phyloP scores from a whole-genome alignment of 2,888 invertebrate species.

The Villa cingulata region DNA sequence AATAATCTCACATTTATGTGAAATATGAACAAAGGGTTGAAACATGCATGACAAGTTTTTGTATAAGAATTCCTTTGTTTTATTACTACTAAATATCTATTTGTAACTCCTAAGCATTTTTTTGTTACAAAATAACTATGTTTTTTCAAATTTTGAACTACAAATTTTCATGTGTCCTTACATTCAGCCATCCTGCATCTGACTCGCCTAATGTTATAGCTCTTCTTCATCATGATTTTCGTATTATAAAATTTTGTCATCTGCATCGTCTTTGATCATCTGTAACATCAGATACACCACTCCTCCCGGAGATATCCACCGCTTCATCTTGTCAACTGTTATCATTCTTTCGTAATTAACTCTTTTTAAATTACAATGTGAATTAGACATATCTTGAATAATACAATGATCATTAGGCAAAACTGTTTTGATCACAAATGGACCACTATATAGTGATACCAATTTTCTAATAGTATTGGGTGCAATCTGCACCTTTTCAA shows the following conservation, averaged over 20 bases:
- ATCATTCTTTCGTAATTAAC: not conserved
- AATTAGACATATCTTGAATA: not conserved
- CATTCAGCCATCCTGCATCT: not conserved
- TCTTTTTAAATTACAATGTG: not conserved
- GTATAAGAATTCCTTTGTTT: too few relatives aligned
- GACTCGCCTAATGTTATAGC: not conserved
- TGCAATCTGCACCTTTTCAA: conserved; percentile 15
- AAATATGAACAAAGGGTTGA: too few relatives aligned
- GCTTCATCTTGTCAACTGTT: not conserved
- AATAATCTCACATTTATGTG: too few relatives aligned
- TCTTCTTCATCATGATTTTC: not conserved
- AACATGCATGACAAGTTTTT: too few relatives aligned
- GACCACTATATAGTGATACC: conserved; percentile 15
- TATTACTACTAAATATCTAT: too few relatives aligned
- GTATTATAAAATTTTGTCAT: not conserved
- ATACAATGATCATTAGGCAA: not conserved
- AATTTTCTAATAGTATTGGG: conserved; percentile 17
- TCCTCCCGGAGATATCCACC: not conserved
- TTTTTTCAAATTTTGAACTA: too few relatives aligned
- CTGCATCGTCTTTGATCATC: not conserved
- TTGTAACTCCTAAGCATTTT: too few relatives aligned
- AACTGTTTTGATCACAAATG: conserved; percentile 6
- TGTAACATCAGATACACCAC: not conserved
- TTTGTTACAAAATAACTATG: too few relatives aligned
- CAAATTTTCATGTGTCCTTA: too few relatives aligned